phyloP scores from a whole-genome alignment of 1,140 invertebrate genomes.

The Muscidifurax raptorellus region DNA sequence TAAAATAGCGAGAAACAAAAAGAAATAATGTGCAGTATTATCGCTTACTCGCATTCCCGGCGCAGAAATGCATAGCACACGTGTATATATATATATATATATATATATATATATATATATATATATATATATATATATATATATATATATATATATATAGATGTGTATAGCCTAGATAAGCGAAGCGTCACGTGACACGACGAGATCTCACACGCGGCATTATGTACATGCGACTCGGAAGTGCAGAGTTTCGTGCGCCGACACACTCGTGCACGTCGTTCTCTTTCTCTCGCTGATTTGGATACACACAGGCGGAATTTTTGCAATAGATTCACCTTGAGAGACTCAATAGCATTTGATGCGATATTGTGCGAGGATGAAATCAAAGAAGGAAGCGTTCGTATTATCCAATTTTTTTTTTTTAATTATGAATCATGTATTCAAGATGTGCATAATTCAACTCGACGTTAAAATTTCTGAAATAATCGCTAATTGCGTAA shows the following conservation, averaged over 20 bases:
- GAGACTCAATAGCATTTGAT: too few species aligned
- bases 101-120: too few species aligned
- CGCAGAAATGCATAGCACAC: neutral
- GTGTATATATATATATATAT: too few species aligned
- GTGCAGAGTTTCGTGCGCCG: constrained; percentile 3
- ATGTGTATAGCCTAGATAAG: neutral
- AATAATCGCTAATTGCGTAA: neutral
- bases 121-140: too few species aligned
- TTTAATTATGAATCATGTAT: neutral
- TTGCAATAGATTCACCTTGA: neutral
- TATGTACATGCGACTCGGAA: constrained; percentile 10
- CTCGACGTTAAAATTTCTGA: neutral
- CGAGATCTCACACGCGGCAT: neutral
- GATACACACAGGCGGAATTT: neutral
- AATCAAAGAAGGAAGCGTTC: neutral
- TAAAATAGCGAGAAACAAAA: too few species aligned
- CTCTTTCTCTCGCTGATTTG: neutral
- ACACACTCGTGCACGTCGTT: neutral
- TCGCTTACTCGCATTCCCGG: neutral
- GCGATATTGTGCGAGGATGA: too few species aligned
- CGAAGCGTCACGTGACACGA: neutral
- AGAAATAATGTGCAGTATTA: neutral
- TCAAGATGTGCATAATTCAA: neutral
- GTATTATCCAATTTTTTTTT: neutral
- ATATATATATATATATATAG: too few species aligned